A percentile compares a stretch with the other conserved stretches of the same genome.
Evolutionary conservation across 2,888 invertebrate species (phyloP).

Genomic region (Bhutanitis thaidina): DNA sequence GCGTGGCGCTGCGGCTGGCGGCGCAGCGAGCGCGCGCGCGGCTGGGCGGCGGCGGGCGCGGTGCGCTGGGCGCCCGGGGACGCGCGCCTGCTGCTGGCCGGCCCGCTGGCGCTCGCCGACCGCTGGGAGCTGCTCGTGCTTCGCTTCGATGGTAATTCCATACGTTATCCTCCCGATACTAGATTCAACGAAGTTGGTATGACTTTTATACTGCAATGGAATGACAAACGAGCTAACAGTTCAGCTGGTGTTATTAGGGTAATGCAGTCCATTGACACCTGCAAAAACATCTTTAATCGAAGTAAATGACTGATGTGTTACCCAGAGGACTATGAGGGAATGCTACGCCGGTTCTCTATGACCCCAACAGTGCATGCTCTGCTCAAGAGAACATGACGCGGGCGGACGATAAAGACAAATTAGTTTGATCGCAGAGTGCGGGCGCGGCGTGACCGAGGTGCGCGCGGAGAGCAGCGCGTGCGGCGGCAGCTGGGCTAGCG

Average conservation of each 20-base stretch:
- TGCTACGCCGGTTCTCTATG: too few relatives aligned
- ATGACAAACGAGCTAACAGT: too few relatives aligned
- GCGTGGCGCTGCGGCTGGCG: constrained; percentile 25
- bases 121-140: constrained; percentile 53
- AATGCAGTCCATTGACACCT: too few relatives aligned
- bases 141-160: constrained; percentile 17
- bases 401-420: neutral
- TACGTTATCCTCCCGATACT: too few relatives aligned
- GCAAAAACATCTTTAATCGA: too few relatives aligned
- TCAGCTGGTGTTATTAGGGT: too few relatives aligned
- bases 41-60: constrained; percentile 33
- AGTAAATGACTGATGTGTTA: too few relatives aligned
- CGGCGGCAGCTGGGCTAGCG: constrained; percentile 35
- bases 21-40: constrained; percentile 29
- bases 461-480: constrained; percentile 45
- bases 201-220: too few relatives aligned
- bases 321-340: too few relatives aligned
- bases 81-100: constrained; percentile 46
- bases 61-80: constrained; percentile 28
- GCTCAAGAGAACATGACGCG: too few relatives aligned
- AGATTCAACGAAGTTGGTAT: too few relatives aligned
- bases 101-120: constrained; percentile 43
- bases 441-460: constrained; percentile 32
- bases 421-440: constrained; percentile 26
- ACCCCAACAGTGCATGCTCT: too few relatives aligned